These are phyloP conservation scores for Diadumene lineata DNA, from an alignment of 92 coral and sea anemone species.

Conservation along the genomic window DNA sequence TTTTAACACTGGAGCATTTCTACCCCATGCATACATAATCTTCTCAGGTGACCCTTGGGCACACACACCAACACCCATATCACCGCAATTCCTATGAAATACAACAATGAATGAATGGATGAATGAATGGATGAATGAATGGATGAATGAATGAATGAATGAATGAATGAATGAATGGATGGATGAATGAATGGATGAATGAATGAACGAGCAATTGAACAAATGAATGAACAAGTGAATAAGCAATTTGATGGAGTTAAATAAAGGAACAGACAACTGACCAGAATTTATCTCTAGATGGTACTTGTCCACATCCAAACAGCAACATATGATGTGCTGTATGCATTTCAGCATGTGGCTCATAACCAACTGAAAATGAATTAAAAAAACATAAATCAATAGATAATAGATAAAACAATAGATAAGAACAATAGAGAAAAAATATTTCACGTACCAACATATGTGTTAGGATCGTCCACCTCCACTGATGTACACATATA, in stretches of 20 bases:
- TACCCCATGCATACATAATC: conserved; percentile 98
- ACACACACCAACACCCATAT: conserved; percentile 92
- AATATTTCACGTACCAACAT: conserved; percentile 59
- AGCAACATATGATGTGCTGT: conserved; percentile 97
- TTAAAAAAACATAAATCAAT: neutral
- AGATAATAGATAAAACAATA: neutral
- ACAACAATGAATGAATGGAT: neutral
- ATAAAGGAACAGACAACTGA: neutral
- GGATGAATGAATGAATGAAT: neutral
- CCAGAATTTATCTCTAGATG: conserved; percentile 31
- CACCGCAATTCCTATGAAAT: conserved; percentile 88
- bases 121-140: too few relatives aligned
- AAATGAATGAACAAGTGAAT: neutral
- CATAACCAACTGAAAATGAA: conserved; percentile 71
- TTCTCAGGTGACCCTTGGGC: conserved; percentile 53
- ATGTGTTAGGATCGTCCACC: conserved; percentile 50
- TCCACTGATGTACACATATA: conserved; percentile 80
- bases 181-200: neutral
- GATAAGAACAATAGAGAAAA: neutral
- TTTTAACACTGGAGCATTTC: conserved; percentile 80
- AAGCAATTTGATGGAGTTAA: too few relatives aligned
- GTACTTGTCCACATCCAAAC: conserved; percentile 79
- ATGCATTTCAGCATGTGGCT: conserved; percentile 93
- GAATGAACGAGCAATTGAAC: neutral
- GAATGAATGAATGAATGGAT: too few relatives aligned